Percentiles rank a stretch among this genome's conserved stretches.
These are phyloP conservation scores for Indicator indicator DNA, from an alignment of 2,113 vertebrate genomes.

Conservation along the genomic window DNA sequence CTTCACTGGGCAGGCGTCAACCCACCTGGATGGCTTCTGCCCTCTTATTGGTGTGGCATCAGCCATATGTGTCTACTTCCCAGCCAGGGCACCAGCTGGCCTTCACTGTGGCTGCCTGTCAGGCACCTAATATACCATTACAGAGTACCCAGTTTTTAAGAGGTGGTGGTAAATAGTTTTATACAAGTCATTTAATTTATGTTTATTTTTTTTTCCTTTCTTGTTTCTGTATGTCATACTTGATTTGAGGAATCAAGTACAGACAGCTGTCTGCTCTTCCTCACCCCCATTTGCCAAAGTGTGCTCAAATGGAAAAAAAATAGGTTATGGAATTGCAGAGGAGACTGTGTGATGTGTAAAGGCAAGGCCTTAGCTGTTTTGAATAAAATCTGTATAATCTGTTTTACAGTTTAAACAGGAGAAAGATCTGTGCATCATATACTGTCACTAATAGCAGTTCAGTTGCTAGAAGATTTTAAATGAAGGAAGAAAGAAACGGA, in stretches of 20 bases:
- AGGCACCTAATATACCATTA: no score
- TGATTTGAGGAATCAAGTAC: not conserved
- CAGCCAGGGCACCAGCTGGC: rapidly evolving
- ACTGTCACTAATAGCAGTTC: not conserved
- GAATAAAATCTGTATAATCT: not conserved
- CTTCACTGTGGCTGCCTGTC: not conserved
- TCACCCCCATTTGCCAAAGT: rapidly evolving
- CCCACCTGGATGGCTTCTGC: no score
- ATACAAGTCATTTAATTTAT: not conserved
- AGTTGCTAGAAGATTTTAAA: not conserved
- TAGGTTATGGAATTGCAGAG: not conserved
- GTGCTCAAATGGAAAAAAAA: not conserved
- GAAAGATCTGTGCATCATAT: not conserved
- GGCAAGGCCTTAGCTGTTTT: not conserved
- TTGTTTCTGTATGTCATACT: not conserved
- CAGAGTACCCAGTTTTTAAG: not conserved
- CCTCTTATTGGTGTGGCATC: not conserved
- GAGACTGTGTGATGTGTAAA: not conserved
- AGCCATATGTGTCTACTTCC: rapidly evolving
- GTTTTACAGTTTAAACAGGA: not conserved
- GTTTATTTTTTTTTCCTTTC: not conserved
- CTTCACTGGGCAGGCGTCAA: no score
- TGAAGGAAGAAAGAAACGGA: not conserved
- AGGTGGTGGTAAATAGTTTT: not conserved
- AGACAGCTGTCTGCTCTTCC: not conserved